phyloP scores from a whole-genome alignment of 2,888 invertebrate genomes.

The Cryptus viduatorius region DNA sequence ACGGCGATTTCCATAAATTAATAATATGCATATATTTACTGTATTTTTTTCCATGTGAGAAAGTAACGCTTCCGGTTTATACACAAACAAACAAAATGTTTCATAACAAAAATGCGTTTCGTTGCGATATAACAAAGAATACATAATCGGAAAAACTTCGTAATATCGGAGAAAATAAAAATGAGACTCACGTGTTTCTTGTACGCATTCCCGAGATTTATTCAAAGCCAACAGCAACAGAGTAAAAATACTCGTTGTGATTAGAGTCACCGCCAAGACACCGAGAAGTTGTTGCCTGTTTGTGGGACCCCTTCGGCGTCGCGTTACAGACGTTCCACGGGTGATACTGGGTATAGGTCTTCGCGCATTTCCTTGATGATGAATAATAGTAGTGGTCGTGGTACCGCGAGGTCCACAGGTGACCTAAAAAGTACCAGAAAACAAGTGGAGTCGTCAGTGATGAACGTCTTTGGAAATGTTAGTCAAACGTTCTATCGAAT shows the following conservation, averaged over 20 bases:
- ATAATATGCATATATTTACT: too few relatives aligned
- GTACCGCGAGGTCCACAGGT: slow-evolving; percentile 79
- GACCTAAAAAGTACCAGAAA: slow-evolving; percentile 72
- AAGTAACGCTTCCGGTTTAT: not conserved
- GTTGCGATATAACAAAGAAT: not conserved
- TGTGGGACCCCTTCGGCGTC: slow-evolving; percentile 74
- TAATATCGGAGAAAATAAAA: not conserved
- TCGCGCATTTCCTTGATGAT: slow-evolving; percentile 72
- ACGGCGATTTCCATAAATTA: too few relatives aligned
- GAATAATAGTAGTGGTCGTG: slow-evolving; percentile 77
- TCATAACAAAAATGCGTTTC: not conserved
- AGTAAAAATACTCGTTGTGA: slow-evolving; percentile 77
- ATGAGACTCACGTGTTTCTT: slow-evolving; percentile 78
- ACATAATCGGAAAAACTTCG: too few relatives aligned
- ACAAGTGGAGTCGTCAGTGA: not conserved
- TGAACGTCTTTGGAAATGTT: not conserved
- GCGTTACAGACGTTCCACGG: slow-evolving; percentile 77
- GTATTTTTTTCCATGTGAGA: too few relatives aligned
- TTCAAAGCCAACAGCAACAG: slow-evolving; percentile 79
- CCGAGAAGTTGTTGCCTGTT: slow-evolving; percentile 79
- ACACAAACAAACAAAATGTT: not conserved
- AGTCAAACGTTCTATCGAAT: not conserved
- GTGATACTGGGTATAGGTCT: slow-evolving; percentile 75
- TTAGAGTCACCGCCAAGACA: slow-evolving; percentile 77
- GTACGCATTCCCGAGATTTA: slow-evolving; percentile 75